A percentile compares a stretch with the other conserved stretches of the same genome.
These are phyloP conservation scores for Morbakka virulenta DNA, from an alignment of 30 jellyfish, hydroid and myxozoan genomes.

Conservation along the genomic window DNA sequence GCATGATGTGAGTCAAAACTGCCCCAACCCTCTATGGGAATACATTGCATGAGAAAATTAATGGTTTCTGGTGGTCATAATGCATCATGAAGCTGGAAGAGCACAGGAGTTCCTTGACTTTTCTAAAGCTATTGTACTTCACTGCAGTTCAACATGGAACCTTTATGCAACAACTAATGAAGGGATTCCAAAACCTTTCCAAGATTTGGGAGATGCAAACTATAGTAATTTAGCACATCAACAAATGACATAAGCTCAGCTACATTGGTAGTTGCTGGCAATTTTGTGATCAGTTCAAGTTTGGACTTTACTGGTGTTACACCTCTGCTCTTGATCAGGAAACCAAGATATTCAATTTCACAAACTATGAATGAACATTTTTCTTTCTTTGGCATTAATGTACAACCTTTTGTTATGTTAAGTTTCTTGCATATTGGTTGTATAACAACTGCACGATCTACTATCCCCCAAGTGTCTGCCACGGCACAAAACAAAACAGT, in stretches of 20 bases:
- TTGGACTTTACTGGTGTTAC: slow-evolving; percentile 30
- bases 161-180: too few species aligned
- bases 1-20: slow-evolving; percentile 56
- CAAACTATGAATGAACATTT: slow-evolving; percentile 43
- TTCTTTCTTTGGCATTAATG: slow-evolving; percentile 7
- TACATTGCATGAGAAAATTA: slow-evolving; percentile 41
- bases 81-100: slow-evolving; percentile 6
- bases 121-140: slow-evolving; percentile 26
- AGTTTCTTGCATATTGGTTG: too few species aligned
- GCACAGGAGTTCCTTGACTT: slow-evolving; percentile 16
- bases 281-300: slow-evolving; percentile 23
- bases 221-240: slow-evolving; percentile 40
- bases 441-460: too few species aligned
- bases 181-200: slow-evolving; percentile 47
- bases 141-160: too few species aligned
- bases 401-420: too few species aligned
- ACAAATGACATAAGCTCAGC: slow-evolving; percentile 51
- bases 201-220: slow-evolving; percentile 16
- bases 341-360: slow-evolving; percentile 34
- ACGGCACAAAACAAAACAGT: too few species aligned
- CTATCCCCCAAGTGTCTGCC: too few species aligned
- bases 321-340: slow-evolving; percentile 5
- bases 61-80: slow-evolving; percentile 33
- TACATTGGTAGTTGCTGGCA: slow-evolving; percentile 44
- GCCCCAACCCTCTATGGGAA: slow-evolving; percentile 68